A percentile compares a stretch with the other conserved stretches of the same genome.
phyloP scores from a whole-genome alignment of 2,797 vertebrate genomes.

The Cephalopachus bancanus region DNA sequence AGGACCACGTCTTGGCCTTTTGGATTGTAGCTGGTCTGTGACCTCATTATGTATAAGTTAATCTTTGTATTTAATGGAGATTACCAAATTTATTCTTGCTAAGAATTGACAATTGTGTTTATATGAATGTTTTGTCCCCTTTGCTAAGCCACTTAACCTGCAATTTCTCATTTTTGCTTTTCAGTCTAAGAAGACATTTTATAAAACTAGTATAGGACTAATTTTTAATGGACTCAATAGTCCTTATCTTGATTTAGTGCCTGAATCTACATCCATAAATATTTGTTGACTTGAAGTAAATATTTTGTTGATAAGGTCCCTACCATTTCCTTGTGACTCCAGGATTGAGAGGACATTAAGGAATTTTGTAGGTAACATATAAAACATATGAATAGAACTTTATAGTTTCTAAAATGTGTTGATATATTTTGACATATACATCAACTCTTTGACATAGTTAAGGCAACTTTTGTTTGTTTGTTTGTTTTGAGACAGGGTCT shows the following conservation, averaged over 20 bases:
- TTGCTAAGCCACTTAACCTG: neutral
- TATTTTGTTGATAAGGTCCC: conserved; percentile 9
- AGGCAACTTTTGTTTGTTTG: neutral
- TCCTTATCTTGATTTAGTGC: neutral
- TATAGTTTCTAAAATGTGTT: neutral
- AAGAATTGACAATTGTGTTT: neutral
- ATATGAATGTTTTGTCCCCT: conserved; percentile 1
- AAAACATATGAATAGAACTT: conserved; percentile 42
- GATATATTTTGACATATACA: neutral
- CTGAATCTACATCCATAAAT: neutral
- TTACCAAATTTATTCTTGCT: conserved; percentile 8
- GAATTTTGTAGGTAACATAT: conserved; percentile 9
- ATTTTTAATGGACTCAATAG: neutral
- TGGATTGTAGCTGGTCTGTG: neutral
- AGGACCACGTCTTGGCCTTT: neutral
- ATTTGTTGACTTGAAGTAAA: conserved; percentile 33
- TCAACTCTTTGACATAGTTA: neutral
- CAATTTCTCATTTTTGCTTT: conserved; percentile 57
- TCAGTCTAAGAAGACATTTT: neutral
- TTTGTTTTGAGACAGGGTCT: too few species aligned
- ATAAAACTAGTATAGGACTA: conserved; percentile 11
- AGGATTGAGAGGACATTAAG: neutral
- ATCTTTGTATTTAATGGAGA: neutral
- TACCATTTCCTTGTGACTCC: conserved; percentile 15
- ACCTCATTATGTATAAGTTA: neutral